Evolutionary conservation across 2,888 invertebrate genomes (phyloP), one percentile per base, ranked within the genome.

Genomic region (Aquatica leii): DNA sequence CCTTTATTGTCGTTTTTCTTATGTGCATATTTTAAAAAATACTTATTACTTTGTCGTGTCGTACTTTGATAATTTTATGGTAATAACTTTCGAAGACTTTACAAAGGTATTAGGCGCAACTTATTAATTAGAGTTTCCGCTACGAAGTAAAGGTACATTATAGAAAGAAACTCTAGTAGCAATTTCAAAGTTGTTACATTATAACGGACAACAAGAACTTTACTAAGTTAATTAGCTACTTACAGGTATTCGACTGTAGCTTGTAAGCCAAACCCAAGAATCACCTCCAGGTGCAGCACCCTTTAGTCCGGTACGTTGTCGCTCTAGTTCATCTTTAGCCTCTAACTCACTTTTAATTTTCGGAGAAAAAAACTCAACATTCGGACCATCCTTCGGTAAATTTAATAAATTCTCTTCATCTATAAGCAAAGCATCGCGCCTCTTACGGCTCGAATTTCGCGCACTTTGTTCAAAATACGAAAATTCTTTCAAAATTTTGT

Each of bases 231-330:
- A 24, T 6, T 24, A 6, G 2, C 31, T 43, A 82, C 86, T 85
- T 80, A 93, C 93, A 76, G 94, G 93, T 71, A 95, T 93, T 71
- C 94, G 87, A 34, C 94, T 93, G 74, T 93, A 93, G 67, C 93
- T 91, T 58, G 94, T 93, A 69, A 95, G 81, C 91, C 94, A 94
- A 69, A 94, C 90, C 93, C 93, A 93, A 18, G 90, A 89, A 71
- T 92, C 91, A 1, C 89, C 91, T 0, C 89, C 91, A 0, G 90
- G 88, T 0, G 89, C 88, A 0, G 88, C 87, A 0, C 89, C 88
- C 70, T 88, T 88, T 3, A 84, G 83, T 0, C 88, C 89, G 0
- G 86, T 87, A 62, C 84, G 84, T 58, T 84, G 83, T 77, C 86
- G 86, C 70, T 87, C 86, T 24, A 85, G 84, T 2, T 86, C 85